phyloP scores from a whole-genome alignment of 2,113 vertebrate species.

The Acanthochromis polyacanthus region DNA sequence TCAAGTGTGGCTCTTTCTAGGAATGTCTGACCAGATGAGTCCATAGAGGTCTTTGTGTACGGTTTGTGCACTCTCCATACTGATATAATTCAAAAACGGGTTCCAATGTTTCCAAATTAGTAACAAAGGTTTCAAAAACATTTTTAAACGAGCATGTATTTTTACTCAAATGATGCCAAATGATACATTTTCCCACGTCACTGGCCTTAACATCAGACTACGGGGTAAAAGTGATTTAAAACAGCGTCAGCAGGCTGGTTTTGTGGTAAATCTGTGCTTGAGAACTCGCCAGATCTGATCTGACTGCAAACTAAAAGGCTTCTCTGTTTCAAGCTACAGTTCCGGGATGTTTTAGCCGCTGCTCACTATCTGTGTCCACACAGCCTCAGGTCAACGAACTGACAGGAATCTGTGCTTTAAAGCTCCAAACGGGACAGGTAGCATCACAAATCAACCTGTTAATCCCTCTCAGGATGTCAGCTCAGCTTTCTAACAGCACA shows the following conservation, averaged over 20 bases:
- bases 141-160: too few species aligned
- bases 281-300: neutral
- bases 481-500: conserved; percentile 2
- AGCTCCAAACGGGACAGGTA: conserved; percentile 33
- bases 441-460: neutral
- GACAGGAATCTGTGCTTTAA: conserved; percentile 37
- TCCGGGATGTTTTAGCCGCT: conserved; percentile 15
- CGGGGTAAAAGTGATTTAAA: neutral
- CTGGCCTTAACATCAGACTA: too few species aligned
- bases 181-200: too few species aligned
- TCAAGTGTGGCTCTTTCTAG: too few species aligned
- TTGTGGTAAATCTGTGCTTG: neutral
- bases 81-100: too few species aligned
- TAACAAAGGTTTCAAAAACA: too few species aligned
- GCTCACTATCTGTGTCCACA: conserved; percentile 8
- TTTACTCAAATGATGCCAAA: too few species aligned
- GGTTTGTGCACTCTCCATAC: too few species aligned
- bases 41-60: too few species aligned
- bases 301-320: neutral
- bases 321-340: neutral
- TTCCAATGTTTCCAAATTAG: too few species aligned
- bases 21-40: too few species aligned
- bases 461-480: neutral
- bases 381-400: conserved; percentile 31
- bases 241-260: too few species aligned